Percentiles rank a stretch among this genome's conserved stretches.
These are phyloP conservation scores for Pogona vitticeps DNA, from an alignment of 2,113 vertebrate species.

Conservation along the genomic window DNA sequence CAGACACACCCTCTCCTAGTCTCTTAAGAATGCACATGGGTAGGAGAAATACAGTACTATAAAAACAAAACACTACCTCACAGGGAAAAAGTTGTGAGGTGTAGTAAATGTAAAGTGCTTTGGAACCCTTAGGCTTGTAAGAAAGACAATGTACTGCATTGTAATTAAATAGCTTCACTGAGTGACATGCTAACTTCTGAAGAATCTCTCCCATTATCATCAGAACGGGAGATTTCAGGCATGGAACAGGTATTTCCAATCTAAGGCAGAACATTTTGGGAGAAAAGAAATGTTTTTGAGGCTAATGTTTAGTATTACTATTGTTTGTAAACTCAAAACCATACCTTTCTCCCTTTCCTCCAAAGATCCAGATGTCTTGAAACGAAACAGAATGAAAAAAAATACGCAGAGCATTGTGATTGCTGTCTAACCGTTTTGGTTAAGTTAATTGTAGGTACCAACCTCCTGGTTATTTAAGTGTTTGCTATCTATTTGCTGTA, in stretches of 20 bases:
- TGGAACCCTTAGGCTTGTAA: not conserved
- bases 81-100: conserved; percentile 23
- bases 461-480: conserved; percentile 83
- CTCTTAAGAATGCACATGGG: not conserved
- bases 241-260: conserved; percentile 8
- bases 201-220: conserved; percentile 6
- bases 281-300: not conserved
- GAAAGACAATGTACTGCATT: not conserved
- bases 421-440: conserved; percentile 72
- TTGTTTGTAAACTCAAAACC: not conserved
- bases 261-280: not conserved
- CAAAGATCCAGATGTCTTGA: conserved; percentile 51
- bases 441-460: conserved; percentile 80
- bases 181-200: not conserved
- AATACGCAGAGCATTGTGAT: conserved; percentile 46
- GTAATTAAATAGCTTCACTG: not conserved
- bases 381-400: conserved; percentile 17
- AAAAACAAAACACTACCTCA: conserved; percentile 42
- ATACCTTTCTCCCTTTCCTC: conserved; percentile 20
- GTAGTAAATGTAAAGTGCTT: conserved; percentile 39
- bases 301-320: not conserved
- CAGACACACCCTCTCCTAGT: not conserved
- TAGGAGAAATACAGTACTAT: not conserved
- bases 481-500: conserved; percentile 85
- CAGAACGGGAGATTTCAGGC: not conserved